These are phyloP conservation scores for Mandrillus leucophaeus DNA, from an alignment of 2,113 vertebrate genomes.

Conservation along the genomic window DNA sequence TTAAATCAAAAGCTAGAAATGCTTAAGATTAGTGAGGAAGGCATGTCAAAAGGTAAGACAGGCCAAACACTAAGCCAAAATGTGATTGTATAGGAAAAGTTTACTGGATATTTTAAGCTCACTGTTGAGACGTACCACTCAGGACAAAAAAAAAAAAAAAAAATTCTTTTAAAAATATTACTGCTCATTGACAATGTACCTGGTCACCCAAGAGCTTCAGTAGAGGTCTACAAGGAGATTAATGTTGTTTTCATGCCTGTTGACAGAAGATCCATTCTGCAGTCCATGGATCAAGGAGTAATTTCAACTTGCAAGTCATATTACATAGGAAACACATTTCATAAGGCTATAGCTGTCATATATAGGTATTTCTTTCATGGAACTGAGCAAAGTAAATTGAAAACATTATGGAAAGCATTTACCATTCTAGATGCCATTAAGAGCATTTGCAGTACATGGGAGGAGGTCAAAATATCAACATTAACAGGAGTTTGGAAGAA, in stretches of 20 bases:
- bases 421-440: not conserved
- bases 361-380: not conserved
- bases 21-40: not conserved
- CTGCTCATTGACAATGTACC: not conserved
- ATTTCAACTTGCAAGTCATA: not conserved
- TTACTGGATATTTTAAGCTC: not conserved
- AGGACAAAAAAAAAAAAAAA: too few relatives aligned
- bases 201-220: not conserved
- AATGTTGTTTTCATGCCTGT: not conserved
- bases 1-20: not conserved
- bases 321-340: not conserved
- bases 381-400: not conserved
- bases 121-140: not conserved
- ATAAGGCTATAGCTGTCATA: not conserved
- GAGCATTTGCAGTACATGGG: not conserved
- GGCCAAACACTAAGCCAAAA: not conserved
- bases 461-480: not conserved
- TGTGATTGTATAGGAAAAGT: not conserved
- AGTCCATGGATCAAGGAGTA: not conserved
- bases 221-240: not conserved
- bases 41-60: not conserved
- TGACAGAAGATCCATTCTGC: not conserved
- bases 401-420: not conserved
- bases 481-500: not conserved
- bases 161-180: not conserved